phyloP scores from a whole-genome alignment of 2,797 vertebrate species.

The Chlorospingus semifuscus region DNA sequence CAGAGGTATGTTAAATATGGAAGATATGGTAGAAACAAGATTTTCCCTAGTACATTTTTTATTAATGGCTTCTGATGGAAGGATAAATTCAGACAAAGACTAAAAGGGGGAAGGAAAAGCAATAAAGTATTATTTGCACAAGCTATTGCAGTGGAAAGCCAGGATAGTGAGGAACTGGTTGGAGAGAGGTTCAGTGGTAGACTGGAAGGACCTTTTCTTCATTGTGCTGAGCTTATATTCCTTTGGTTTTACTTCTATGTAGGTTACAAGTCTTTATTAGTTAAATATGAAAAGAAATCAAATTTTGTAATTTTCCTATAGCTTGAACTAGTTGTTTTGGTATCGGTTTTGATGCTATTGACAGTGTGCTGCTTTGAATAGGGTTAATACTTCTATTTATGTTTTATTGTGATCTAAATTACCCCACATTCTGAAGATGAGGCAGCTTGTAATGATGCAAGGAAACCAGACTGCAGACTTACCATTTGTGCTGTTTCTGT shows the following conservation, averaged over 20 bases:
- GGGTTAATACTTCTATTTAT: background rate
- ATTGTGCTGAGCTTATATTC: background rate
- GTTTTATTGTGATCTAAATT: background rate
- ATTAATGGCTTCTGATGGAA: slow-evolving; percentile 24
- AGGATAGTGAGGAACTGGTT: background rate
- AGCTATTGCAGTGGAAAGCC: background rate
- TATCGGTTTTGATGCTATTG: background rate
- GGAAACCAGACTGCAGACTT: background rate
- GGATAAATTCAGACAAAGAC: background rate
- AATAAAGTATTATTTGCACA: background rate
- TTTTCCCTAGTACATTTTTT: background rate
- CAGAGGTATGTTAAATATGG: background rate
- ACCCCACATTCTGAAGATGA: background rate
- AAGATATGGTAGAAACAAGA: background rate
- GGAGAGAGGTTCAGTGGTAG: background rate
- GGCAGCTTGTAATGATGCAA: background rate
- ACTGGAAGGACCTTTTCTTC: background rate
- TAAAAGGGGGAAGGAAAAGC: background rate
- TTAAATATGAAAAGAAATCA: background rate
- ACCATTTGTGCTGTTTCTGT: background rate
- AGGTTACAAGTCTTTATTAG: background rate
- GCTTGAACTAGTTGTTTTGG: background rate
- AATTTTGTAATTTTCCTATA: background rate
- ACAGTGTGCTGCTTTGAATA: background rate
- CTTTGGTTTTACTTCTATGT: background rate